Base-by-base conservation (phyloP, 1,140 invertebrate species). In the Saxidomus purpurata region DNA sequence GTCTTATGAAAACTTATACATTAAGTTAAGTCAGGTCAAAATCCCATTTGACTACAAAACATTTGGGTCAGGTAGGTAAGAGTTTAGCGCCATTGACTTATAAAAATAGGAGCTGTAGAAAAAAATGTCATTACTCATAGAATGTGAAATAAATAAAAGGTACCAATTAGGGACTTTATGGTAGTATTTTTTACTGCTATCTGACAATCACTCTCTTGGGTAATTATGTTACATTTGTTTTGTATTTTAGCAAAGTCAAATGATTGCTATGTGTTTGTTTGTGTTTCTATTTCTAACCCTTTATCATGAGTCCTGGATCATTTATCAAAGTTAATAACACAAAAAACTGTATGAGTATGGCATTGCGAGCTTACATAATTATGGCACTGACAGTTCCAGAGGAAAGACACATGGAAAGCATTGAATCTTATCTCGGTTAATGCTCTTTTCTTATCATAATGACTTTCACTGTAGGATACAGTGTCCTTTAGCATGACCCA, bases 321-420 rank as follows among this genome's bases (percentile, higher is more conserved):
- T 71, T 71, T 71, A 71, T 71, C 67, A 71, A 71, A 71, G 15
- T 71, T 71, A 71, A 71, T 71, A 28, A 71, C 28, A 40, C 36
- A 71, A 71, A 63, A 71, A 71, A 71, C 67, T 71, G 34, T 71
- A 63, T 28, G 25, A 28, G 19, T 28, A n/a, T 63, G n/a, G n/a
- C n/a, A 63, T 63, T 25, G 59, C 15, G 28, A 63, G n/a, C 8
- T 63, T 55, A 55, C 52, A 55, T 63, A n/a, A n/a, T n/a, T n/a
- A n/a, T 63, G 25, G 25, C 4, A n/a, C 59, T 63, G 59, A 63
- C 25, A 63, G 25, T 28, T n/a, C 8, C 9, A 28, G 59, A 63
- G 59, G 1, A 28, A 63, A 63, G 59, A 25, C 59, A 63, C 19
- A 63, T 28, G 19, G n/a, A 25, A 63, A n/a, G 52, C 25, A 9